Evolutionary conservation across 2,888 invertebrate species (phyloP).

Genomic region (Cepaea hortensis): DNA sequence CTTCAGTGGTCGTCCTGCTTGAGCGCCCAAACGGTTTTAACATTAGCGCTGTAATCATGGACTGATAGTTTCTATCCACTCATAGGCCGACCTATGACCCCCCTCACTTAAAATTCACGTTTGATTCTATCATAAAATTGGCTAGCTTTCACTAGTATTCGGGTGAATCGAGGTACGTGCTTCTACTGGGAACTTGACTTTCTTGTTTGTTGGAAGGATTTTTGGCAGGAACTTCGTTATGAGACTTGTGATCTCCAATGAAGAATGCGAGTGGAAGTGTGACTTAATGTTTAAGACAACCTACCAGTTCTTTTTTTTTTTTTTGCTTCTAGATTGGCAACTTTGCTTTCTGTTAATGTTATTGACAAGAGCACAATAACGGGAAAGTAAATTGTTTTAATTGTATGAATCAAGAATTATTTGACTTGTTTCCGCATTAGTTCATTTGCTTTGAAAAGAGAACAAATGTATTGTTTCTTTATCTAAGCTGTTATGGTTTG

Average conservation of each 20-base stretch:
- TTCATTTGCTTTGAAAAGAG: no score
- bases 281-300: background rate
- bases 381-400: no score
- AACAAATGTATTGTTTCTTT: no score
- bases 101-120: slow-evolving; percentile 4
- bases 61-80: background rate
- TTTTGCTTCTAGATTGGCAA: background rate
- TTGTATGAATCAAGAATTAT: no score
- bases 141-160: background rate
- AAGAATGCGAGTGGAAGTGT: background rate
- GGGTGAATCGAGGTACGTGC: background rate
- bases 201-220: background rate
- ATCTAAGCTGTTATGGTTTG: no score
- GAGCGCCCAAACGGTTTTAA: slow-evolving; percentile 8
- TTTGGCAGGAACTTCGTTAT: background rate
- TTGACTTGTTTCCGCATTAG: no score
- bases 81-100: background rate
- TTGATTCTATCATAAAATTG: background rate
- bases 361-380: background rate
- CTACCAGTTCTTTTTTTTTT: background rate
- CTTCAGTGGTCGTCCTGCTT: background rate
- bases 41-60: slow-evolving; percentile 8
- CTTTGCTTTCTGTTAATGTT: background rate
- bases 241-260: background rate
- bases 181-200: background rate